Evolutionary conservation across 2,797 vertebrate genomes (phyloP).

Genomic region (Aphelocoma californica): DNA sequence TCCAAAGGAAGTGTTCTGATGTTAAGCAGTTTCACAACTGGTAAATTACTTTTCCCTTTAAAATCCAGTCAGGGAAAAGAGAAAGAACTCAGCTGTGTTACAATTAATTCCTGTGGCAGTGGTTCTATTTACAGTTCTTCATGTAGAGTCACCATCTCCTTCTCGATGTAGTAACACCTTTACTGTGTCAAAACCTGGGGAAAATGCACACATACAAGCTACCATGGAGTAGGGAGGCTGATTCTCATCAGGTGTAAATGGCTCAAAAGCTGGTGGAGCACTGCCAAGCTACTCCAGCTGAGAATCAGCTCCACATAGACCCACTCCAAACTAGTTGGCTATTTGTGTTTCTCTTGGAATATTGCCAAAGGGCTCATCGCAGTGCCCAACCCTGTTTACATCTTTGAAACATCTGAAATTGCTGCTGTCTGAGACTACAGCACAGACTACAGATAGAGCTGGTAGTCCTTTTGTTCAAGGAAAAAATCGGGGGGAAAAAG

Average conservation of each 20-base stretch:
- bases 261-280: neutral
- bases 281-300: conserved; percentile 34
- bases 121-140: neutral
- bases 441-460: conserved; percentile 11
- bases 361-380: neutral
- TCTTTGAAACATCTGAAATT: conserved; percentile 45
- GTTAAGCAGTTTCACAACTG: neutral
- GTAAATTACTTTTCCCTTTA: neutral
- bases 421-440: conserved; percentile 20
- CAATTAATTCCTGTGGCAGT: neutral
- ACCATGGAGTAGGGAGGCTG: neutral
- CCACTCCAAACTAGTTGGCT: neutral
- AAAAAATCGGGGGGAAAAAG: neutral
- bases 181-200: neutral
- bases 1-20: neutral
- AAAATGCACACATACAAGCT: neutral
- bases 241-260: neutral
- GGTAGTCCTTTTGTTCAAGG: conserved; percentile 14
- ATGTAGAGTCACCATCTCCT: neutral
- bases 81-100: neutral
- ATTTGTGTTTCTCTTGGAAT: conserved; percentile 41
- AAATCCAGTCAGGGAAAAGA: neutral
- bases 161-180: neutral
- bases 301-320: neutral
- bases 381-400: conserved; percentile 60